Percentiles rank a stretch among this genome's conserved stretches.
These are phyloP conservation scores for Gadopsis bispinosus DNA, from an alignment of 2,797 vertebrate genomes.

Conservation along the genomic window DNA sequence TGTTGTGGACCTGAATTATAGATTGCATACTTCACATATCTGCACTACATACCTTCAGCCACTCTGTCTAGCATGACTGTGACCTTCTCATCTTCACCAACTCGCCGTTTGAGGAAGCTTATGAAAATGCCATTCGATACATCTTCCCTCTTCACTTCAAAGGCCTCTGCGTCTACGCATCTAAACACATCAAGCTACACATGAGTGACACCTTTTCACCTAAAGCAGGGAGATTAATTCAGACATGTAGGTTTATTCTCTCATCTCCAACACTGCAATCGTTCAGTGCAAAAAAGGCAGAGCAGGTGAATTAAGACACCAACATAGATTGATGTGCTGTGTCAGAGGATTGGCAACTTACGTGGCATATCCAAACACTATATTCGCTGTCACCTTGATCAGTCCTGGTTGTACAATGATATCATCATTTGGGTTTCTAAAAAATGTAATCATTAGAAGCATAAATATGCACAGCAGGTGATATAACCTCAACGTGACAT, in stretches of 20 bases:
- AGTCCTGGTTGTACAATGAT: conserved; percentile 85
- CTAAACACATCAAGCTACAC: conserved; percentile 66
- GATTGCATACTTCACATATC: not conserved
- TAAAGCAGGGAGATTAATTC: not conserved
- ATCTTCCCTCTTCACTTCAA: conserved; percentile 87
- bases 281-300: not conserved
- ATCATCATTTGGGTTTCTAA: conserved; percentile 88
- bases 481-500: not conserved
- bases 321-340: not conserved
- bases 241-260: not conserved
- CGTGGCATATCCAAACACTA: conserved; percentile 93
- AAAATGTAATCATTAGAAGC: not conserved
- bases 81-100: conserved; percentile 90
- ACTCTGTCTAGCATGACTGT: conserved; percentile 91
- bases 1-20: not conserved
- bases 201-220: not conserved
- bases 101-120: conserved; percentile 86
- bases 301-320: not conserved
- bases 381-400: conserved; percentile 90
- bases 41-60: conserved; percentile 86
- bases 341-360: conserved; percentile 69
- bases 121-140: conserved; percentile 90
- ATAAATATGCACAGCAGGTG: conserved; percentile 1
- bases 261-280: not conserved
- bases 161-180: conserved; percentile 89